Conservation (phyloP, 2,797 vertebrate species). For the Tenualosa ilisha region DNA sequence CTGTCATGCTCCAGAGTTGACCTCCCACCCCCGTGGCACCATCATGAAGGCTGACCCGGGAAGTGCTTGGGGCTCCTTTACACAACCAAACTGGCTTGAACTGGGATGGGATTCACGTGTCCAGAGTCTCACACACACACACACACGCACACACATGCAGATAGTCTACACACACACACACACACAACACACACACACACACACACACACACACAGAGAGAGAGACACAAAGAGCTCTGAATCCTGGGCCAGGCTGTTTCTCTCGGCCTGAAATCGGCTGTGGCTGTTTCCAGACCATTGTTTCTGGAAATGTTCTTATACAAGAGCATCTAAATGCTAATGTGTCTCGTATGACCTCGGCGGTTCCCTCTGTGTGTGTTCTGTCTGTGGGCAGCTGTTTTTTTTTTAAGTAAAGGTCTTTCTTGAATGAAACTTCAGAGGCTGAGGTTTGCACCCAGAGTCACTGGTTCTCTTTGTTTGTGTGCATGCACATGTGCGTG, state of each 20-base stretch:
- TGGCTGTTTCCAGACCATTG: constrained; percentile 16
- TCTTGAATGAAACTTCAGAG: constrained; percentile 14
- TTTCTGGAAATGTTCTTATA: constrained; percentile 17
- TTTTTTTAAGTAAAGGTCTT: background rate
- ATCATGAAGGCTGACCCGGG: constrained; percentile 44
- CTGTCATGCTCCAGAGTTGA: constrained; percentile 49
- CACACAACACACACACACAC: constrained; percentile 5
- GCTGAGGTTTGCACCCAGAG: background rate
- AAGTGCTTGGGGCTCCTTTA: constrained; percentile 34
- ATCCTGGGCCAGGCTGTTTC: constrained; percentile 21
- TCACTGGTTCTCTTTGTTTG: background rate
- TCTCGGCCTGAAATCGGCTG: background rate
- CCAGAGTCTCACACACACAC: background rate
- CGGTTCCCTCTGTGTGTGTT: constrained; percentile 14
- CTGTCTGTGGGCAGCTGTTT: background rate
- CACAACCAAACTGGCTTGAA: background rate
- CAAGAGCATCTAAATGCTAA: background rate
- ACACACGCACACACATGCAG: constrained; percentile 12
- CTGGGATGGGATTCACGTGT: constrained; percentile 21
- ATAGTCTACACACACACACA: background rate
- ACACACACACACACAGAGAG: constrained; percentile 2
- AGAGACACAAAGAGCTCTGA: background rate
- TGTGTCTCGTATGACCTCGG: constrained; percentile 8
- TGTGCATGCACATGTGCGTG: constrained; percentile 21
- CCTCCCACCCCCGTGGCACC: constrained; percentile 35